Base-by-base conservation (phyloP, 2,797 vertebrate species). In the Malurus splendens region DNA sequence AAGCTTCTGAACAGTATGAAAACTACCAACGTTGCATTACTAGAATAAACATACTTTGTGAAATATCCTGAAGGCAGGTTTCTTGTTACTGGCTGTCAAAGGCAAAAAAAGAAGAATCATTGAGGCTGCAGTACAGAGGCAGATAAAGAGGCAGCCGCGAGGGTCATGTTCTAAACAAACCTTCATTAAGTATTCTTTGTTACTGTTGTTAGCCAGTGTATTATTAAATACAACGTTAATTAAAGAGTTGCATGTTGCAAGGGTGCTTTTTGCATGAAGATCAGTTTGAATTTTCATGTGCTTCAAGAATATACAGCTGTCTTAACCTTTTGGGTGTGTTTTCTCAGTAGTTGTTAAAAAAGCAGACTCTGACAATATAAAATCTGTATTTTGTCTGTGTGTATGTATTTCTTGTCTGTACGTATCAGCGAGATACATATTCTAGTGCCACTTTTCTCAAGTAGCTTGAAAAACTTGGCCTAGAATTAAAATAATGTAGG, bases 191-290 rank as follows among this genome's bases (percentile, higher is more conserved):
- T 50, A 30, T 82, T 87, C 71, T 87, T 86, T 75, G 55, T 89
- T 83, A 42, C 27, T 82, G 80, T 83, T 87, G 62, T 84, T 91
- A 90, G 50, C 48, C 52, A 86, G 60, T 60, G 67, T 87, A 73
- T 78, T 92, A 64, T 81, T 89, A 89, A 90, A 62, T 86, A 47
- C 48, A 90, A n/a, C 3, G 3, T 82, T 82, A 93, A 90, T 92
- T 90, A 89, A 91, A 66, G 65, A 80, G 55, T 78, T 85, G 55
- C 36, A 6, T 65, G 56, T 65, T 90, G 62, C 6, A 8, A 78
- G 38, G 28, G 41, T 56, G 73, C 59, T 72, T 94, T 89, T 70
- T 86, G 56, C 55, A 42, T 30, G 48, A 85, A 92, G 76, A 83
- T 80, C 51, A 36, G 65, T 57, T 85, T 72, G 38, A 60, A 52